Evolutionary conservation across 2,113 vertebrate genomes (phyloP).

Genomic region (Megalops atlanticus): DNA sequence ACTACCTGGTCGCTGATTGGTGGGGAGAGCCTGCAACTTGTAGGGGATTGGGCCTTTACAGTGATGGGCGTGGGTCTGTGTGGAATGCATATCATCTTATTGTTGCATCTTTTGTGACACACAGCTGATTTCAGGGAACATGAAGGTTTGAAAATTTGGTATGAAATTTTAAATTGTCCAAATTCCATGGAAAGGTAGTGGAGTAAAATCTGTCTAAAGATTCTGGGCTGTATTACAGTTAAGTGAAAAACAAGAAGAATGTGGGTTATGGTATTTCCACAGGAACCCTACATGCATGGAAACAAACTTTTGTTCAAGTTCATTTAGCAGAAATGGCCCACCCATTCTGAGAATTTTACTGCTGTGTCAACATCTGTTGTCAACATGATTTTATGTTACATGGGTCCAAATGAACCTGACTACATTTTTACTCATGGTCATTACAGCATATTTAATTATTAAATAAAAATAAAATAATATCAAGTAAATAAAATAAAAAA

Average conservation of each 20-base stretch:
- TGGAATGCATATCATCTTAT: conserved; percentile 48
- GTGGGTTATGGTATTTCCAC: background rate
- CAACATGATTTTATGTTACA: too few species aligned
- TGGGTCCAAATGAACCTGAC: too few species aligned
- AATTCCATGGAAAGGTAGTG: too few species aligned
- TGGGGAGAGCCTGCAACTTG: conserved; percentile 26
- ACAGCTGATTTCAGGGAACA: background rate
- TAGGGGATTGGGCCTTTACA: conserved; percentile 54
- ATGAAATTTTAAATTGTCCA: background rate
- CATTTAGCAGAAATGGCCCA: background rate
- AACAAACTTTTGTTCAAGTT: background rate
- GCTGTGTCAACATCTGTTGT: too few species aligned
- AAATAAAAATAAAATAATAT: too few species aligned
- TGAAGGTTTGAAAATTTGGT: background rate
- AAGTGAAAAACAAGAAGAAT: background rate
- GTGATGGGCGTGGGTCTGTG: conserved; percentile 62
- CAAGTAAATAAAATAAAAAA: too few species aligned
- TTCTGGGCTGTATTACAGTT: background rate
- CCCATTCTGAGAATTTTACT: background rate
- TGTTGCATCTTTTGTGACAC: conserved; percentile 60
- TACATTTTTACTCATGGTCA: too few species aligned
- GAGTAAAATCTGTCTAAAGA: too few species aligned
- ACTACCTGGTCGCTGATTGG: background rate
- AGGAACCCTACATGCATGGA: background rate
- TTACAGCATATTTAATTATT: too few species aligned